Conservation (phyloP, 1,140 invertebrate species). For the Diploscapter pachys region DNA sequence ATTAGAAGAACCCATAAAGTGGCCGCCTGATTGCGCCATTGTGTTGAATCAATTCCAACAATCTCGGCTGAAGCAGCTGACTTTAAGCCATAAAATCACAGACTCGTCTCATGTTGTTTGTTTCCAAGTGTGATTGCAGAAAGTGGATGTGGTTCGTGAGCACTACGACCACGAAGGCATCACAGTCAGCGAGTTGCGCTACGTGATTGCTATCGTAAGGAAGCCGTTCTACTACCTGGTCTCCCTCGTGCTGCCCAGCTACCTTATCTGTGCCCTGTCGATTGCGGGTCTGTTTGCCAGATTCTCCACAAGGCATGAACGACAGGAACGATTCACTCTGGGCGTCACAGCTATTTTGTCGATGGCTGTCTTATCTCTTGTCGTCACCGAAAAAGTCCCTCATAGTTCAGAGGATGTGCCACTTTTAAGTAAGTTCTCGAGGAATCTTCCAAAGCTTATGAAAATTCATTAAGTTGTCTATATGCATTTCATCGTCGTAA, state of each 20-base stretch:
- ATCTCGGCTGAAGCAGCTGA: neutral
- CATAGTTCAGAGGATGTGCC: slow-evolving; percentile 41
- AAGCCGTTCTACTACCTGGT: slow-evolving; percentile 43
- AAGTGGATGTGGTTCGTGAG: slow-evolving; percentile 22
- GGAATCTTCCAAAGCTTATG: neutral
- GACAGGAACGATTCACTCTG: slow-evolving; percentile 46
- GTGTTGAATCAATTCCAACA: neutral
- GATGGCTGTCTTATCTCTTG: slow-evolving; percentile 41
- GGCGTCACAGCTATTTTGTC: slow-evolving; percentile 43
- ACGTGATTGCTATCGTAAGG: slow-evolving; percentile 30
- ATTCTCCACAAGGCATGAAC: slow-evolving; percentile 44
- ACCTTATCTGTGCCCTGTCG: slow-evolving; percentile 42
- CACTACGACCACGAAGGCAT: slow-evolving; percentile 35
- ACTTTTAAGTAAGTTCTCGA: slow-evolving; percentile 23
- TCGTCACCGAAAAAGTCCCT: slow-evolving; percentile 44
- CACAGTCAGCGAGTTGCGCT: slow-evolving; percentile 34
- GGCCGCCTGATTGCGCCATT: neutral
- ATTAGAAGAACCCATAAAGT: neutral
- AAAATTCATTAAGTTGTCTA: slow-evolving; percentile 35
- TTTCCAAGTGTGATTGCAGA: slow-evolving; percentile 17
- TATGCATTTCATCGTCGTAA: slow-evolving; percentile 41
- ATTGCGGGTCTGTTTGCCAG: slow-evolving; percentile 43
- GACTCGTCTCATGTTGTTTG: neutral
- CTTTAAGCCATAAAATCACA: neutral
- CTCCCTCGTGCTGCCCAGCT: slow-evolving; percentile 39